Conservation (phyloP, 64 coral and sea anemone genomes). For the Hydrozoanthus tunicans region DNA sequence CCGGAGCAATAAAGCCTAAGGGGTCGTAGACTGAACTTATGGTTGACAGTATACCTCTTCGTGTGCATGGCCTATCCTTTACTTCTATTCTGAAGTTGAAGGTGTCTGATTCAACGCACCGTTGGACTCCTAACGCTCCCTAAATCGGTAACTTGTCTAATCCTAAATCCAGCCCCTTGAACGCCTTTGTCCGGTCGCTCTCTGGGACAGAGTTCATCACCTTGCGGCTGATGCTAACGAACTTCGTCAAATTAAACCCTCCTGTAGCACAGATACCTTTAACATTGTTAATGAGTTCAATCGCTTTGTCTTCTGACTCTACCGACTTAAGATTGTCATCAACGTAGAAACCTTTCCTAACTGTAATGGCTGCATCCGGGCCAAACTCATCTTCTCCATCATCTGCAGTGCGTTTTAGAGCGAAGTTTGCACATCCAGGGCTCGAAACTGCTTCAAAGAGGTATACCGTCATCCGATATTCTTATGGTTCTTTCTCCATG, state of each 20-base stretch:
- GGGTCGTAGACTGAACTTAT: constrained; percentile 56
- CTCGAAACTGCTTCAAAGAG: constrained; percentile 32
- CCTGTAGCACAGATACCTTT: constrained; percentile 57
- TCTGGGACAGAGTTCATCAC: constrained; percentile 44
- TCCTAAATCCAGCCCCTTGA: constrained; percentile 44
- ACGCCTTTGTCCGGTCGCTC: neutral
- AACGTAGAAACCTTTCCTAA: constrained; percentile 44
- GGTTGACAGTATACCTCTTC: constrained; percentile 48
- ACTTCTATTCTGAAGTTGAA: constrained; percentile 49
- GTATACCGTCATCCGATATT: constrained; percentile 2
- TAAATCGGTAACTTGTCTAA: constrained; percentile 32
- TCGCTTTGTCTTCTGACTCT: neutral
- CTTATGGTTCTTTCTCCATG: neutral
- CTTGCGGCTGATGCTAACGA: constrained; percentile 60
- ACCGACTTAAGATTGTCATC: constrained; percentile 20
- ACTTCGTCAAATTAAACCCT: constrained; percentile 66
- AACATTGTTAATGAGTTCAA: constrained; percentile 49
- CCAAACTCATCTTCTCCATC: constrained; percentile 54
- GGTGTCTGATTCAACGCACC: constrained; percentile 57
- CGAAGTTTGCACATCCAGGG: constrained; percentile 57
- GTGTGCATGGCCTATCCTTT: constrained; percentile 45
- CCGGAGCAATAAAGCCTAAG: constrained; percentile 43
- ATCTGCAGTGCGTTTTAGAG: constrained; percentile 33
- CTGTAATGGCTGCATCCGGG: neutral
- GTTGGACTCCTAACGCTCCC: constrained; percentile 33